Evolutionary conservation across 2,113 vertebrate species (phyloP).

Genomic region (Taurulus bubalis): DNA sequence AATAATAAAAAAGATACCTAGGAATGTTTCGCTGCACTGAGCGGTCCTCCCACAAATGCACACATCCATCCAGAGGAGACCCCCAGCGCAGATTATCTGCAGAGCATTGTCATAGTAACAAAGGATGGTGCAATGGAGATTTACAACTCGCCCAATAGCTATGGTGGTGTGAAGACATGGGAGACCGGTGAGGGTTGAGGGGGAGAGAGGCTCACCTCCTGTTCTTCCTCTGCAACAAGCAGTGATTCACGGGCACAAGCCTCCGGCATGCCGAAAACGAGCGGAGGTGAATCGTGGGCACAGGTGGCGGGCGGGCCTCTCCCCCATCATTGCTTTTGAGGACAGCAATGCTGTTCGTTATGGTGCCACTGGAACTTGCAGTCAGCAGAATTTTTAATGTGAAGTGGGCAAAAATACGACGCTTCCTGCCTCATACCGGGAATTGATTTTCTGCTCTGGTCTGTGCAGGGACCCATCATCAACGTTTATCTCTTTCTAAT

Average conservation of each 20-base stretch:
- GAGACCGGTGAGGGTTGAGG: constrained; percentile 16
- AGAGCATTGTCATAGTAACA: constrained; percentile 83
- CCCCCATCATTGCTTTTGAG: constrained; percentile 51
- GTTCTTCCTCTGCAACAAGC: constrained; percentile 50
- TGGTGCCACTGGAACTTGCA: constrained; percentile 51
- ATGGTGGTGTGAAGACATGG: constrained; percentile 45
- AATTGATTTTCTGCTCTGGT: constrained; percentile 76
- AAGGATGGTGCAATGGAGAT: constrained; percentile 68
- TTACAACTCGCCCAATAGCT: constrained; percentile 50
- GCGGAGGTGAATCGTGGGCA: constrained; percentile 44
- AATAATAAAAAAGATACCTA: neutral
- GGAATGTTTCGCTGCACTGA: neutral
- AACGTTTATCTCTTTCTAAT: constrained; percentile 73
- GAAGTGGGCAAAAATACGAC: constrained; percentile 66
- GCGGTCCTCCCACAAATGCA: constrained; percentile 39
- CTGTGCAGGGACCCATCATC: constrained; percentile 59
- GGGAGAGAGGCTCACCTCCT: constrained; percentile 32
- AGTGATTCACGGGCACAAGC: constrained; percentile 37
- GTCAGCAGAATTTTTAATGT: constrained; percentile 81
- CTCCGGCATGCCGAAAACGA: constrained; percentile 19
- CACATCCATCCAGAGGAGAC: constrained; percentile 56
- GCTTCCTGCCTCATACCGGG: constrained; percentile 63
- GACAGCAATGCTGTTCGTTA: constrained; percentile 62
- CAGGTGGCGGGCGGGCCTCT: neutral
- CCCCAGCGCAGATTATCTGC: constrained; percentile 65